Percentiles rank a stretch among this genome's conserved stretches.
Conservation (phyloP, 2,113 vertebrate species). For the Calyptommatus sinebrachiatus region DNA sequence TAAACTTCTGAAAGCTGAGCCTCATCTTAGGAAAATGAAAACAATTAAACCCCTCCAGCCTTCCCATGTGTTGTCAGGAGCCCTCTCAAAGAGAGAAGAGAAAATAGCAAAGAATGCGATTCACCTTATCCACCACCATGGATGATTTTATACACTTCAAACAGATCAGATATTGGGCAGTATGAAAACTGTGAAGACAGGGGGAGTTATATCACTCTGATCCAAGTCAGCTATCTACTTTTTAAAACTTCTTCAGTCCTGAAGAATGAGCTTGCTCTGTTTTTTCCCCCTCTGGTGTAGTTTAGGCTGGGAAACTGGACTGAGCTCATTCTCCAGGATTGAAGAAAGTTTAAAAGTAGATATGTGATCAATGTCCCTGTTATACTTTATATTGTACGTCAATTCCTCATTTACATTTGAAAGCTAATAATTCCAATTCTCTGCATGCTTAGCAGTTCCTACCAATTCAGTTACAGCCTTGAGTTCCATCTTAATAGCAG, state of each 20-base stretch:
- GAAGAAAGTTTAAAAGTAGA: no score
- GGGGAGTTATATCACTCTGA: not conserved
- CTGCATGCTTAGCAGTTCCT: not conserved
- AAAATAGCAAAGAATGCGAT: not conserved
- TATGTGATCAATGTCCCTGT: no score
- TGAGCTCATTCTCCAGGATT: no score
- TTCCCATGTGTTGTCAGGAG: not conserved
- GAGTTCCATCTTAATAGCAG: no score
- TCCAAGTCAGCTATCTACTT: no score
- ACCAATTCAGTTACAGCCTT: not conserved
- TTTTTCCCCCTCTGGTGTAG: no score
- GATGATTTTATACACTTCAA: no score
- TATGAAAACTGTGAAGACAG: not conserved
- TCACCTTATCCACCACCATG: no score
- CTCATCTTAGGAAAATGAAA: conserved; percentile 15
- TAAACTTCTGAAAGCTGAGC: conserved; percentile 24
- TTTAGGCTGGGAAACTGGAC: no score
- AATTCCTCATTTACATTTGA: not conserved
- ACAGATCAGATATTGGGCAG: no score
- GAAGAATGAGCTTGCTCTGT: no score
- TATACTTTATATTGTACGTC: not conserved
- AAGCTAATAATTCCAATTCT: not conserved
- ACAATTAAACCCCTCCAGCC: not conserved
- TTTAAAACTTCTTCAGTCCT: no score
- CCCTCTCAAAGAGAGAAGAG: not conserved